Conservation (phyloP, 2,797 vertebrate species). For the Propithecus perrieri region DNA sequence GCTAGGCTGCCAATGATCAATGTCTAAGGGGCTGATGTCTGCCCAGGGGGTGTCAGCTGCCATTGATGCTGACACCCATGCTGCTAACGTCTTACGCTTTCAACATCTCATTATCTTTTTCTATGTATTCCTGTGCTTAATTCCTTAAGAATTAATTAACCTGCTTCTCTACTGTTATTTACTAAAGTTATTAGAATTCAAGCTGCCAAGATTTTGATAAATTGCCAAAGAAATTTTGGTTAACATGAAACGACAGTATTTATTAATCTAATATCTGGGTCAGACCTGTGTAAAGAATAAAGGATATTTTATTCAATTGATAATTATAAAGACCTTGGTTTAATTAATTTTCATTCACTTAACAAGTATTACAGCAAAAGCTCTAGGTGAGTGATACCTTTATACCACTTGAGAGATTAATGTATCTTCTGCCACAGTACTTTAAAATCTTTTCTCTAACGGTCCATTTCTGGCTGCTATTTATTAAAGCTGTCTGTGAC, state of each 20-base stretch:
- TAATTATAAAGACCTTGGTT: background rate
- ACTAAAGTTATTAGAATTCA: background rate
- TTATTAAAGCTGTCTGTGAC: background rate
- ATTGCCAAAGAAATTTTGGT: background rate
- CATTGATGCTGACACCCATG: background rate
- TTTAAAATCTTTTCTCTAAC: background rate
- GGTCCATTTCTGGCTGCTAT: background rate
- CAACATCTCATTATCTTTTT: background rate
- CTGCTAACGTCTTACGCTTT: background rate
- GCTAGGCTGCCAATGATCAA: background rate
- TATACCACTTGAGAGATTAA: background rate
- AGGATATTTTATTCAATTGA: background rate
- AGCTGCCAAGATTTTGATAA: background rate
- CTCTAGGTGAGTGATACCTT: background rate
- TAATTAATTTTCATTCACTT: constrained; percentile 18
- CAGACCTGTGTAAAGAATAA: background rate
- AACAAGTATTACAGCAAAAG: background rate
- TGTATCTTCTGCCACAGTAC: background rate
- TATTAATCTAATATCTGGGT: background rate
- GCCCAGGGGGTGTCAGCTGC: background rate
- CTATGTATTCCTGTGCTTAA: background rate
- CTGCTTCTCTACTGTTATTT: background rate
- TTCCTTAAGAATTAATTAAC: background rate
- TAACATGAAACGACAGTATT: background rate
- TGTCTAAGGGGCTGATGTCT: background rate